A percentile compares a stretch with the other conserved stretches of the same genome.
These are phyloP conservation scores for Elephas maximus DNA, from an alignment of 2,113 vertebrate genomes.

Conservation along the genomic window DNA sequence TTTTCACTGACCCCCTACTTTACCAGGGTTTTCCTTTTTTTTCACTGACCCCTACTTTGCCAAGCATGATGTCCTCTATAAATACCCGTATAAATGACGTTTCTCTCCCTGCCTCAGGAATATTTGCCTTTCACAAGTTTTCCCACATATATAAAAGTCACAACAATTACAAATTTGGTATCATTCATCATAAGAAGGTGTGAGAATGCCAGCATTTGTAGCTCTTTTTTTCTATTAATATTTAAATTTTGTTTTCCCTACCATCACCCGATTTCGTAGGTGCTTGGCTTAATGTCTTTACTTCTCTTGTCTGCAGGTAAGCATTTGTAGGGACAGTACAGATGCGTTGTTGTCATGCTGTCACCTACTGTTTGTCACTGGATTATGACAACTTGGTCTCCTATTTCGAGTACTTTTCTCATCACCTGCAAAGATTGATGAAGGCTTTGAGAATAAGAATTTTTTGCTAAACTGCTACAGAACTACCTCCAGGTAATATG, in stretches of 20 bases:
- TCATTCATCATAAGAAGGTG: not conserved
- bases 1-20: no score
- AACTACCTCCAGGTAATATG: not conserved
- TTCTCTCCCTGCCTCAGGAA: not conserved
- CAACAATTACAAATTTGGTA: not conserved
- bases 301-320: no score
- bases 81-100: not conserved
- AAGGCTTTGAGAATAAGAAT: not conserved
- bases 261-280: not conserved
- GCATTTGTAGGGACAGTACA: not conserved
- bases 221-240: not conserved
- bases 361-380: not conserved
- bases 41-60: no score
- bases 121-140: not conserved
- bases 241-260: not conserved
- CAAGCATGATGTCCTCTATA: no score
- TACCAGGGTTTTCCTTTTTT: no score
- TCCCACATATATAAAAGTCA: not conserved
- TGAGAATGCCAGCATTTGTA: not conserved
- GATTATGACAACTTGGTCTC: not conserved
- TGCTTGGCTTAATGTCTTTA: not conserved
- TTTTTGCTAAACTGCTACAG: not conserved
- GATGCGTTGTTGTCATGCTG: accelerated
- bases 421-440: not conserved
- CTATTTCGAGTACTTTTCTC: not conserved